Conservation (phyloP, 2,113 vertebrate species). For the Forbesichthys papilliferus region DNA sequence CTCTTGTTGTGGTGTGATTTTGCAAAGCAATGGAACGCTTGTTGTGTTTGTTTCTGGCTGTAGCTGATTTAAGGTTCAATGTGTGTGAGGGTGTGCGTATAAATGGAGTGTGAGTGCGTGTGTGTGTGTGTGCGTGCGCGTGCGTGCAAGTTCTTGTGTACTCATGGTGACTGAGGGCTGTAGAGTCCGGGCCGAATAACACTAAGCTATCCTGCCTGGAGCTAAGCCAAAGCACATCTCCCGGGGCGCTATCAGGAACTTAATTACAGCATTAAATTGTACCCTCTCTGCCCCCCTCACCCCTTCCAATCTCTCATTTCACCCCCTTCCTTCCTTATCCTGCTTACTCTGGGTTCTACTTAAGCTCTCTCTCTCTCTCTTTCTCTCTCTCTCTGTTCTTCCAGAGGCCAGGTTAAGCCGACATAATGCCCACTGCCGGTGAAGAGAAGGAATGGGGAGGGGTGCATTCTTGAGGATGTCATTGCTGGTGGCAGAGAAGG, state of each 20-base stretch:
- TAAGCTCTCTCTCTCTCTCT: neutral
- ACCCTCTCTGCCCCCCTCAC: neutral
- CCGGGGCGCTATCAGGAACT: slow-evolving; percentile 70
- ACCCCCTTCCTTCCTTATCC: neutral
- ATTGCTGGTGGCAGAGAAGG: no score
- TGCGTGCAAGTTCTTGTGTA: slow-evolving; percentile 1
- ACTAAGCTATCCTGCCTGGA: slow-evolving; percentile 70
- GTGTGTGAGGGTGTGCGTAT: slow-evolving; percentile 38
- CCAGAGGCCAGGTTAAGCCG: neutral
- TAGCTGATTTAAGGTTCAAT: slow-evolving; percentile 24
- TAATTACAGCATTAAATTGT: slow-evolving; percentile 71
- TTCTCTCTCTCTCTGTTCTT: neutral
- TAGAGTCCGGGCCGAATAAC: slow-evolving; percentile 47
- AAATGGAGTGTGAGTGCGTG: slow-evolving; percentile 12
- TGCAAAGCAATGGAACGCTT: slow-evolving; percentile 41
- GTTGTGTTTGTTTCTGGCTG: slow-evolving; percentile 13
- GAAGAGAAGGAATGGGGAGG: neutral
- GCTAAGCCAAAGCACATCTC: slow-evolving; percentile 69
- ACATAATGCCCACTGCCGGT: neutral
- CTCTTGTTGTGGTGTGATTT: slow-evolving; percentile 48
- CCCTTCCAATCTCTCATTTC: neutral
- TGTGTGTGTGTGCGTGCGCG: slow-evolving; percentile 19
- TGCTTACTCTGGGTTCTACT: neutral
- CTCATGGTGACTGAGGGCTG: slow-evolving; percentile 36
- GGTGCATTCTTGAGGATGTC: no score